Evolutionary conservation across 1,140 invertebrate species (phyloP), one percentile per base, ranked within the genome.

Genomic region (Polypedilum vanderplanki): DNA sequence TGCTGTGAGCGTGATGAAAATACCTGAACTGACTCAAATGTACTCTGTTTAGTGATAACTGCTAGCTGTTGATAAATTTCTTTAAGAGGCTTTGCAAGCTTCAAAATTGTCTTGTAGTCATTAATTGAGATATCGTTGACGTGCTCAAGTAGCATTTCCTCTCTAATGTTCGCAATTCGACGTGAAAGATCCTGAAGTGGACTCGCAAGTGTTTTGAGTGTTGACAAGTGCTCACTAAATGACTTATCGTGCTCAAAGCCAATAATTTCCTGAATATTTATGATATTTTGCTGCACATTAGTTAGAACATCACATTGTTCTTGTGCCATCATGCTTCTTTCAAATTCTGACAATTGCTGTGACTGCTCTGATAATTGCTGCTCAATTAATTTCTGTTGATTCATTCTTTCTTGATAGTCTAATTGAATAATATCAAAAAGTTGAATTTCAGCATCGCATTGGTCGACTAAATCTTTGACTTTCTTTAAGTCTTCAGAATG

Each of bases 161-260:
- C 77, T 77, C 79, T 81, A 10, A 81, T 76, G 77, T 85, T 83
- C 74, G 83, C 81, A 17, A 83, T 79, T 70, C 80, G 81, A 76
- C 83, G 84, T 33, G 84, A 79, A 57, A 83, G 81, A 79, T 87
- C 84, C 77, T 85, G 81, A 18, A 85, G 76, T 40, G 84, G 80
- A 78, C 86, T 82, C 74, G 81, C 77, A 41, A 85, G 80, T 73
- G 80, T 82, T 75, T 77, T 78, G 4, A 83, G 74, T 40, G 83
- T 77, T 18, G 79, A 77, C 64, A 77, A 78, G 73, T 83, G 17
- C 18, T 70, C 65, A 70, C 17, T 20, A 70, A 70, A 70, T 7
- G 65, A 70, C 9, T 70, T 20, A 20, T 18, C 9, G 9, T 70
- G 17, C 17, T 70, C 65, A 20, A 20, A 70, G 17, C 65, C 18